Evolutionary conservation across 1,140 invertebrate species (phyloP).

Genomic region (Papilio machaon): DNA sequence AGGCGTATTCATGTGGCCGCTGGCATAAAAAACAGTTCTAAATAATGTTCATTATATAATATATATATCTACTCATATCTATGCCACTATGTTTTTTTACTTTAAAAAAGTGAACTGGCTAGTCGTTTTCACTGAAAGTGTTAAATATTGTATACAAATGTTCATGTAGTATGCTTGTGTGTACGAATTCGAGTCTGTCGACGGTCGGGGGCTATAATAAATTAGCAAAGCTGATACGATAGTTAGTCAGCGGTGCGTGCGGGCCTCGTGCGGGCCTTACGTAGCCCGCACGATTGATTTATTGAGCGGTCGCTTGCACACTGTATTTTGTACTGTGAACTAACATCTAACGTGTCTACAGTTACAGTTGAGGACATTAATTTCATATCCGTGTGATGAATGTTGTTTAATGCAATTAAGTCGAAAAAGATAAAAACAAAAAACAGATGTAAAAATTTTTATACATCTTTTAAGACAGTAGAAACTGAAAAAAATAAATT

Average conservation of each 20-base stretch:
- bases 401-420: too few relatives aligned
- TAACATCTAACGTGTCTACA: not conserved
- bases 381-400: too few relatives aligned
- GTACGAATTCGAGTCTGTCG: not conserved
- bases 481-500: too few relatives aligned
- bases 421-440: too few relatives aligned
- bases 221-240: conserved; percentile 7
- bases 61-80: too few relatives aligned
- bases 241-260: conserved; percentile 5
- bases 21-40: too few relatives aligned
- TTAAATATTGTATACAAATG: not conserved
- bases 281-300: not conserved
- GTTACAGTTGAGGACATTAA: not conserved
- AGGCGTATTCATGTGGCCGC: too few relatives aligned
- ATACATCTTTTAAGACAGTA: too few relatives aligned
- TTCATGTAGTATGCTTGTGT: not conserved
- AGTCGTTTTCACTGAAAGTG: not conserved
- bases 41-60: too few relatives aligned
- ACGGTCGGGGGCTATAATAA: not conserved
- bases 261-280: not conserved
- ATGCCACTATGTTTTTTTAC: too few relatives aligned
- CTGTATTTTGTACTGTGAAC: not conserved
- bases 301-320: not conserved
- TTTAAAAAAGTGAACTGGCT: too few relatives aligned
- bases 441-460: too few relatives aligned